These are phyloP conservation scores for Hetaerina titia DNA, from an alignment of 2,888 invertebrate species.

Conservation along the genomic window DNA sequence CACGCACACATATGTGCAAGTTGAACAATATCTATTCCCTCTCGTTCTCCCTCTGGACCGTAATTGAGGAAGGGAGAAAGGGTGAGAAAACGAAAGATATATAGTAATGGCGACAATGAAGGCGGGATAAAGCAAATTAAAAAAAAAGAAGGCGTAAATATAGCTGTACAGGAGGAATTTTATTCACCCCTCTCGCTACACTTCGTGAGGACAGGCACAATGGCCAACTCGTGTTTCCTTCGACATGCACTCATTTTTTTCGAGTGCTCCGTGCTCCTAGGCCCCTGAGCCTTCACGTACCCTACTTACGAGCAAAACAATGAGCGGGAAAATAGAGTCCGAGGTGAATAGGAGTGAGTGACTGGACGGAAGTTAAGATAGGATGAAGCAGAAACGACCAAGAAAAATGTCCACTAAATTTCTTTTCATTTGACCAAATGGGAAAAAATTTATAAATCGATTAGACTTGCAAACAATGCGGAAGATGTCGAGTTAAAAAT, in stretches of 20 bases:
- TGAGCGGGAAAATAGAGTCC: slow-evolving; percentile 1
- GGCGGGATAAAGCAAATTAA: background rate
- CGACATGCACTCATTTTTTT: background rate
- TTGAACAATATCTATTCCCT: background rate
- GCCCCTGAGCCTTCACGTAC: background rate
- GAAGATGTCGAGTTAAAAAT: no score
- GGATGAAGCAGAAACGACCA: background rate
- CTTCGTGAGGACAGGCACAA: slow-evolving; percentile 21
- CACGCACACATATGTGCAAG: background rate
- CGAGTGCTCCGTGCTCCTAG: slow-evolving; percentile 1
- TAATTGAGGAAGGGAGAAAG: background rate
- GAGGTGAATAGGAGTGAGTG: background rate
- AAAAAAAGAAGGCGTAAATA: background rate
- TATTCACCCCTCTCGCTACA: background rate
- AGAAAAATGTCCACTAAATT: no score
- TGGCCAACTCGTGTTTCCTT: slow-evolving; percentile 28
- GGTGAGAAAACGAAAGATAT: background rate
- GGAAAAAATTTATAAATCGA: no score
- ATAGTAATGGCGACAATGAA: background rate
- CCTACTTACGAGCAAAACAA: slow-evolving; percentile 39
- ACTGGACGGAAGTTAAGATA: background rate
- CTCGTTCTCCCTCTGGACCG: background rate
- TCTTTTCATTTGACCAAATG: no score
- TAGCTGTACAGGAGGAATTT: background rate
- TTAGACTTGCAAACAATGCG: no score